Evolutionary conservation across 2,113 vertebrate genomes (phyloP).

Genomic region (Nesogale talazaci): DNA sequence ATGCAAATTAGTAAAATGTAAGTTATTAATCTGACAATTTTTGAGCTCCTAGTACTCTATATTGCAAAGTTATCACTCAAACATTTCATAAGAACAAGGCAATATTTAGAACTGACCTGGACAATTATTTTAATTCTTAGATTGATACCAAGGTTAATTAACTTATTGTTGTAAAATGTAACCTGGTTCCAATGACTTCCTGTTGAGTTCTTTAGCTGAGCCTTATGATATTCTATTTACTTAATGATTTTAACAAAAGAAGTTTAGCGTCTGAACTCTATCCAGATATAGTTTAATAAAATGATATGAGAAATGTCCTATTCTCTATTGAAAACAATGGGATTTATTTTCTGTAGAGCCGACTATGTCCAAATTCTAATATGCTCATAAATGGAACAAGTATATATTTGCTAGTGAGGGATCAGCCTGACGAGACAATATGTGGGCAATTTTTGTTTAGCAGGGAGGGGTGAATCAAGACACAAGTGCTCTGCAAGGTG

Average conservation of each 20-base stretch:
- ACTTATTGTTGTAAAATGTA: conserved; percentile 21
- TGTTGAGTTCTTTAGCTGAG: not conserved
- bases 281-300: not conserved
- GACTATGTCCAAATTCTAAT: not conserved
- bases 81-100: not conserved
- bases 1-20: not conserved
- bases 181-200: not conserved
- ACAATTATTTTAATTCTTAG: not conserved
- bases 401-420: not conserved
- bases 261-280: not conserved
- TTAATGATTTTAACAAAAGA: conserved; percentile 9
- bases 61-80: conserved; percentile 20
- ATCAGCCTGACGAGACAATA: not conserved
- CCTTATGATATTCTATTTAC: not conserved
- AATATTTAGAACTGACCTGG: not conserved
- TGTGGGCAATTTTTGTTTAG: not conserved
- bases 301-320: not conserved
- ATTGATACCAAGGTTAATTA: conserved; percentile 9
- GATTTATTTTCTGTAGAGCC: not conserved
- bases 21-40: not conserved
- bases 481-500: not conserved
- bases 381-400: not conserved
- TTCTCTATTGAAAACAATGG: not conserved
- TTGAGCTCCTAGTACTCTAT: not conserved
- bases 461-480: not conserved